Evolutionary conservation across 2,797 vertebrate genomes (phyloP).

Genomic region (Acomys russatus): DNA sequence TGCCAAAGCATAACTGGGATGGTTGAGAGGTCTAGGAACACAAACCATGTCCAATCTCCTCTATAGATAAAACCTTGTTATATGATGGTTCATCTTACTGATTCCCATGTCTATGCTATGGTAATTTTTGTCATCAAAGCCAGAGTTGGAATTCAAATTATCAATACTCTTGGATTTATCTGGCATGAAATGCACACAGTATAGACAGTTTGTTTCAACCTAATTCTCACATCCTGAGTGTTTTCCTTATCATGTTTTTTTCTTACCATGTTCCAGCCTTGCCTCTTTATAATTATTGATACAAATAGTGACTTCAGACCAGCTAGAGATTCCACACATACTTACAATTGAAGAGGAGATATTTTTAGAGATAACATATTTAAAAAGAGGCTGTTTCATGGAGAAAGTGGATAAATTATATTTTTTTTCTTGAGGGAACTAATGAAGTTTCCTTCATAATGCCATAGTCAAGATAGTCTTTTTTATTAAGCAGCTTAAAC

Average conservation of each 20-base stretch:
- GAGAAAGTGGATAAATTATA: not conserved
- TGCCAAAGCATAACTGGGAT: not conserved
- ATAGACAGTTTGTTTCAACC: not conserved
- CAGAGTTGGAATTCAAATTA: constrained; percentile 13
- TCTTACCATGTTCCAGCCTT: not conserved
- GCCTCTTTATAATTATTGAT: not conserved
- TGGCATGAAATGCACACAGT: not conserved
- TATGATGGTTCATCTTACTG: not conserved
- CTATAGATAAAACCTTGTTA: not conserved
- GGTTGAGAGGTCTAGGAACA: not conserved
- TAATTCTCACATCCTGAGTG: not conserved
- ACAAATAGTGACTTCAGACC: not conserved
- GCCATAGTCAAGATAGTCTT: constrained; percentile 10
- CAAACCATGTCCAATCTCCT: not conserved
- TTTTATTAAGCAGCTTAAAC: not conserved
- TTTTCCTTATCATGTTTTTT: not conserved
- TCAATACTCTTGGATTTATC: not conserved
- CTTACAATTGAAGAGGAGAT: not conserved
- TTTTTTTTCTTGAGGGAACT: not conserved
- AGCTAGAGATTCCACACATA: not conserved
- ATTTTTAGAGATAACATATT: not conserved
- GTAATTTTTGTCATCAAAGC: constrained; percentile 45
- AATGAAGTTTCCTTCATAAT: not conserved
- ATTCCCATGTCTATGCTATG: not conserved
- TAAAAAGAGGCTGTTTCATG: not conserved